A percentile compares a stretch with the other conserved stretches of the same genome.
phyloP scores from a whole-genome alignment of 37 sponge, comb jelly and placozoan genomes.

The Spongilla lacustris region DNA sequence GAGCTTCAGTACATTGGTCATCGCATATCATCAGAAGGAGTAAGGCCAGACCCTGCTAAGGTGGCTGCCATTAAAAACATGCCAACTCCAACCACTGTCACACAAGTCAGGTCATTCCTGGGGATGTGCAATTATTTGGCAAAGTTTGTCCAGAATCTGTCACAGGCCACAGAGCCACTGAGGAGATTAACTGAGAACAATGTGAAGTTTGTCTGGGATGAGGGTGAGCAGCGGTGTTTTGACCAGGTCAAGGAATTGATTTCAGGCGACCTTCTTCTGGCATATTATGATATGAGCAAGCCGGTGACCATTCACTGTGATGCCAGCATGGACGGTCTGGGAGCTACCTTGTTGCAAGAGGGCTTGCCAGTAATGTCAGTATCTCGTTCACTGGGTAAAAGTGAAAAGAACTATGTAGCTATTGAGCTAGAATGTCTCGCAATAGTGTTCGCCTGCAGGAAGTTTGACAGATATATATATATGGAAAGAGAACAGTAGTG shows the following conservation, averaged over 20 bases:
- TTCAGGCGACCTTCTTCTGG: background rate
- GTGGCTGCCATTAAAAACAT: constrained; percentile 9
- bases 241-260: background rate
- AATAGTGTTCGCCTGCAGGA: constrained; percentile 14
- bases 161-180: constrained; percentile 12
- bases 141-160: constrained; percentile 47
- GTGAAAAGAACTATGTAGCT: constrained; percentile 14
- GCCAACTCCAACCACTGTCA: constrained; percentile 7
- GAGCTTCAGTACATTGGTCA: constrained; percentile 8
- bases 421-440: constrained; percentile 28
- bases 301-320: constrained; percentile 2
- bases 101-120: constrained; percentile 34
- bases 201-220: constrained; percentile 21
- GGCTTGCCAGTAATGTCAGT: constrained; percentile 18
- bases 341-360: constrained; percentile 30
- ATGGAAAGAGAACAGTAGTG: constrained; percentile 6
- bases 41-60: constrained; percentile 13
- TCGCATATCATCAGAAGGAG: background rate
- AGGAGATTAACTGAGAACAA: constrained; percentile 26
- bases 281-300: background rate
- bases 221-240: too few relatives aligned
- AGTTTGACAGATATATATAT: constrained; percentile 32
- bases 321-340: constrained; percentile 37
- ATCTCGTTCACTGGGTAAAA: constrained; percentile 15
- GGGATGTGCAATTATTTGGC: constrained; percentile 50